phyloP scores from a whole-genome alignment of 2,797 vertebrate species.

The Ctenopoma multispine region DNA sequence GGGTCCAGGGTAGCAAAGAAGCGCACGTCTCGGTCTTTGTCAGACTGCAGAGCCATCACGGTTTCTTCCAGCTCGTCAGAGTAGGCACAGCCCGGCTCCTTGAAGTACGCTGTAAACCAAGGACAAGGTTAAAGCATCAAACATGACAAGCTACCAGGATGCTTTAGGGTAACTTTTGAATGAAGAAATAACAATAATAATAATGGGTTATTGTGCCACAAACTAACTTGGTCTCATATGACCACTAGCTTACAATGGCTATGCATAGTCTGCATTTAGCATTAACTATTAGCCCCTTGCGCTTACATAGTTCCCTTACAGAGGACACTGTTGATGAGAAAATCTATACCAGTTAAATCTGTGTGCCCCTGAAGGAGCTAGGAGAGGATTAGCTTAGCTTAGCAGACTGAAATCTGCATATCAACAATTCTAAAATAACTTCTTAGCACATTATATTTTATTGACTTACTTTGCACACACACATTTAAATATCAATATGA shows the following conservation, averaged over 20 bases:
- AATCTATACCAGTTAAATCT: too few species aligned
- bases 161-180: neutral
- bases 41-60: conserved; percentile 88
- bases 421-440: too few species aligned
- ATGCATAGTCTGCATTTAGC: neutral
- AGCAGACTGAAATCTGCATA: too few species aligned
- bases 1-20: conserved; percentile 91
- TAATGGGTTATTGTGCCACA: neutral
- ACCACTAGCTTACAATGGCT: neutral
- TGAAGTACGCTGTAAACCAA: conserved; percentile 86
- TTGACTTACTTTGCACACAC: neutral
- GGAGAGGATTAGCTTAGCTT: neutral
- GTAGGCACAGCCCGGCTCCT: conserved; percentile 90
- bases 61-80: conserved; percentile 91
- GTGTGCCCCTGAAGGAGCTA: too few species aligned
- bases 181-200: neutral
- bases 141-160: neutral
- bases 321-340: too few species aligned
- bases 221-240: neutral
- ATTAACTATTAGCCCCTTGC: neutral
- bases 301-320: too few species aligned
- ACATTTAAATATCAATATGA: neutral
- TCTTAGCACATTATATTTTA: neutral
- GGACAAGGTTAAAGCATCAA: conserved; percentile 15
- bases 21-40: conserved; percentile 91